These are phyloP conservation scores for Probaryconus sp. DNA, from an alignment of 1,140 invertebrate species.

Conservation along the genomic window DNA sequence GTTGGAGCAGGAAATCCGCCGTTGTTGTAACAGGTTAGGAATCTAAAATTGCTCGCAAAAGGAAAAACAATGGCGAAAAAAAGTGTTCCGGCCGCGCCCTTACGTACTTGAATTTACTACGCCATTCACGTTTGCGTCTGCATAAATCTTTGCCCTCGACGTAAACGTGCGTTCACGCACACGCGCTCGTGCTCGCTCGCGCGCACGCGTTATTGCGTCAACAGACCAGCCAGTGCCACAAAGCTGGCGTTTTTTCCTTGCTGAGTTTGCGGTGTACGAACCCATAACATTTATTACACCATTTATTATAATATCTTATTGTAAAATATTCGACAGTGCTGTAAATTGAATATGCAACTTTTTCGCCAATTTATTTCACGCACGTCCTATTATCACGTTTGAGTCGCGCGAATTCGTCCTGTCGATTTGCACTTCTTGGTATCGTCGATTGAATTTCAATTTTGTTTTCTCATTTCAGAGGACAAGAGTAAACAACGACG, in stretches of 20 bases:
- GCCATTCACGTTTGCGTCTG: constrained; percentile 68
- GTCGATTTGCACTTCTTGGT: no score
- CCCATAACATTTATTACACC: constrained; percentile 19
- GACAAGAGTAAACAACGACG: no score
- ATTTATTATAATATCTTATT: constrained; percentile 39
- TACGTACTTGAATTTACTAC: constrained; percentile 66
- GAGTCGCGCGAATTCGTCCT: no score
- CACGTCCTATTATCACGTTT: no score
- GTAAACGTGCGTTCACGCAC: constrained; percentile 60
- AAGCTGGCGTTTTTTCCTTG: constrained; percentile 16
- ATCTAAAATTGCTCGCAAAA: constrained; percentile 58
- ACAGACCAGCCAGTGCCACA: constrained; percentile 19
- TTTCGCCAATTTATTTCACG: constrained; percentile 25
- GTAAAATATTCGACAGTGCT: constrained; percentile 33
- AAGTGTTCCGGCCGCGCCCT: constrained; percentile 65
- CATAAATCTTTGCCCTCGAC: constrained; percentile 63
- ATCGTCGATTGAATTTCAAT: no score
- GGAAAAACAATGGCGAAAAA: constrained; percentile 39
- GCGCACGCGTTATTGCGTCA: constrained; percentile 50
- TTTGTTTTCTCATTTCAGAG: no score
- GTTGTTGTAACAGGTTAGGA: constrained; percentile 52
- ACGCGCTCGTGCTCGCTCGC: constrained; percentile 41
- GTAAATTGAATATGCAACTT: constrained; percentile 36
- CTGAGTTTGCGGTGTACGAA: constrained; percentile 8
- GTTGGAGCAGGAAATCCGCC: constrained; percentile 54